Evolutionary conservation across 2,888 invertebrate species (phyloP), one percentile per base, ranked within the genome.

Genomic region (Drosophila demipolita): DNA sequence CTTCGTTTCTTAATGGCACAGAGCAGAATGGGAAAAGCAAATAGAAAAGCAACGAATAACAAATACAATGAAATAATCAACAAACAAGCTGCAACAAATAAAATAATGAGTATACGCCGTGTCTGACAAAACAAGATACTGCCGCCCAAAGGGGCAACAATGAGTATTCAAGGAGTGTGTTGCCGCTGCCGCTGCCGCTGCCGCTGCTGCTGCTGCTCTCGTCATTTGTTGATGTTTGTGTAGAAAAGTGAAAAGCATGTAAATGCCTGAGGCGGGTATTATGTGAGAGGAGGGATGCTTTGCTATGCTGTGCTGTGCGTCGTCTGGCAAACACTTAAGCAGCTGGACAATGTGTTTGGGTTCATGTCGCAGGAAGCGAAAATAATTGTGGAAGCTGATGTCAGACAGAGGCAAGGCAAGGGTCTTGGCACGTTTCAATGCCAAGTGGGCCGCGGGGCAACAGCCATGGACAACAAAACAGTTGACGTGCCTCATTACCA

Each of bases 211-310:
- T n/a, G 11, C 32, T 33, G 54, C n/a, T 38, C 26, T 26, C 26
- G 20, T 20, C n/a, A 26, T 40, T 17, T 55, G 55, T 61, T 61
- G 49, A 54, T 78, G 72, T 72, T 78, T 81, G 75, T 61, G 69
- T 73, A 66, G 83, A 71, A 85, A 86, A 86, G 85, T 82, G 89
- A 86, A 85, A 88, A 83, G 85, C 84, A 80, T 83, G 88, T 76
- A 80, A 85, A 80, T 68, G 88, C 89, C 73, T 42, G 2, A 11
- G 78, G 87, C 89, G 52, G 29, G 66, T 53, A 74, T 74, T 80
- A 75, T 45, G 48, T 53, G 67, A 40, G 52, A 54, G 45, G 52
- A 54, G 29, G 45, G 42, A 3, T n/a, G 40, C 38, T 23, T 35
- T 54, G 49, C 11, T 45, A 20, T 33, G 26, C 20, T 40, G 11